Conservation (phyloP, 2,797 vertebrate species). For the Passerculus sandwichensis region DNA sequence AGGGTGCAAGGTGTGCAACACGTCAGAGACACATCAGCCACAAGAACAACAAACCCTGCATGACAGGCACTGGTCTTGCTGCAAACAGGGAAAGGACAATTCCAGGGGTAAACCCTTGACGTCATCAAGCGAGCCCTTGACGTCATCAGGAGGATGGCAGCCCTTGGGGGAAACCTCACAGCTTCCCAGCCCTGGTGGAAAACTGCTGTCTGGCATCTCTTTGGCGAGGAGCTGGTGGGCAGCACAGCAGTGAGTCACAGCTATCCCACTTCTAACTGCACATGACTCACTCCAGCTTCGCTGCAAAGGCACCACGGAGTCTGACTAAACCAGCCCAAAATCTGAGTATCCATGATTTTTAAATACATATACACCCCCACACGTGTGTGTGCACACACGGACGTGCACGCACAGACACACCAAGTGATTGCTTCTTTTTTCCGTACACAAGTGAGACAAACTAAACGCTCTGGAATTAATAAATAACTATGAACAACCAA, state of each 20-base stretch:
- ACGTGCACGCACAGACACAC: background rate
- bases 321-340: slow-evolving; percentile 4
- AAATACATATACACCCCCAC: background rate
- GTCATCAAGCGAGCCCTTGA: background rate
- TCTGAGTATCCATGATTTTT: background rate
- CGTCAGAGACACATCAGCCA: background rate
- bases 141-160: background rate
- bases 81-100: background rate
- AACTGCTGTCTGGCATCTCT: background rate
- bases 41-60: background rate
- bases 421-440: background rate
- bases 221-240: background rate
- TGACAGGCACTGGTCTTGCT: background rate
- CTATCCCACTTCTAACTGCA: background rate
- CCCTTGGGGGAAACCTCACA: background rate
- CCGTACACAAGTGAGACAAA: background rate
- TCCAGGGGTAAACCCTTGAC: background rate
- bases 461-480: slow-evolving; percentile 28
- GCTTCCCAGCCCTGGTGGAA: background rate
- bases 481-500: slow-evolving; percentile 54
- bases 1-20: background rate
- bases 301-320: background rate
- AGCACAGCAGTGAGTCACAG: slow-evolving; percentile 3
- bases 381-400: background rate
- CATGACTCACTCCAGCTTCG: background rate